Percentiles rank a stretch among this genome's conserved stretches.
These are phyloP conservation scores for Desmodus rotundus DNA, from an alignment of 2,113 vertebrate species.

Conservation along the genomic window DNA sequence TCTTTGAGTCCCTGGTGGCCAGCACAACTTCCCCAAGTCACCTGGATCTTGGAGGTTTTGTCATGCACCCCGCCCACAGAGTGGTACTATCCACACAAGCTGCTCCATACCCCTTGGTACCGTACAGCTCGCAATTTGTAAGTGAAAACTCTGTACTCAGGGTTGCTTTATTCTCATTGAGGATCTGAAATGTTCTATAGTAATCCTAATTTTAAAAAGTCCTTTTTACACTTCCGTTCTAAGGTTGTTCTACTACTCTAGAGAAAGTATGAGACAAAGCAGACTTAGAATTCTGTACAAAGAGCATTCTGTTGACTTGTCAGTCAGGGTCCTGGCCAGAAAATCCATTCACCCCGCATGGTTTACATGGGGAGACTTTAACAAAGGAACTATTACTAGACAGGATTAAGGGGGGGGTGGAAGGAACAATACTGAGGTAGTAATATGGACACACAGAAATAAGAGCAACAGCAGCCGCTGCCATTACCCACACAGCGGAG, in stretches of 20 bases:
- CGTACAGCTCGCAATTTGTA: background rate
- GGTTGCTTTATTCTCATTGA: background rate
- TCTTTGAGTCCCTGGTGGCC: background rate
- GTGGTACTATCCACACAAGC: background rate
- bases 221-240: background rate
- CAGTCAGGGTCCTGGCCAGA: background rate
- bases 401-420: background rate
- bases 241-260: background rate
- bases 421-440: background rate
- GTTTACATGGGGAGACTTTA: background rate
- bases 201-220: background rate
- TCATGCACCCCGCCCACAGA: background rate
- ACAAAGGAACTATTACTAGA: background rate
- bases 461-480: background rate
- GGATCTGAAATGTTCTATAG: background rate
- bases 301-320: background rate
- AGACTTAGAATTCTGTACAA: background rate
- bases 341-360: background rate
- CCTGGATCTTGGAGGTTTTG: background rate
- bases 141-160: background rate
- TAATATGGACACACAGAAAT: background rate
- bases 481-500: background rate
- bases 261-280: background rate
- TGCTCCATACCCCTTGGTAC: background rate
- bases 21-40: background rate